Base-by-base conservation (phyloP, 2,113 vertebrate species). In the Vombatus ursinus region DNA sequence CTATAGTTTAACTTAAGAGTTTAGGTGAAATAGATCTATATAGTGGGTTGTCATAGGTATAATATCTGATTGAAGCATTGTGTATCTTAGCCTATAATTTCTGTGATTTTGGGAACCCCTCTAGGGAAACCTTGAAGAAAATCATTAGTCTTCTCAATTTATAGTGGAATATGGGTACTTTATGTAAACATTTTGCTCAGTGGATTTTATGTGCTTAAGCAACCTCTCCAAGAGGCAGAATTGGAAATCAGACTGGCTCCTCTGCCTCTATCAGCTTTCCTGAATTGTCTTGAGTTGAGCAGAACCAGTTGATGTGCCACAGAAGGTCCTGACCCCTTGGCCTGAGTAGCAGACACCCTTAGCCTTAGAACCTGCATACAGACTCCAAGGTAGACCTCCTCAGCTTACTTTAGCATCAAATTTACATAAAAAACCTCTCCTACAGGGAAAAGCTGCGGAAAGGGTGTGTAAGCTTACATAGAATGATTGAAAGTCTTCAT, bases 221-320 rank as follows among this genome's bases (percentile, higher is more conserved):
- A 84, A 84, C 68, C 19, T 44, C 19, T 44, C 2, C n/a, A 84
- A 84, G 19, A 84, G n/a, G 44, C 16, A 44, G 68, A 84, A 84
- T 44, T 84, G 68, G 19, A 44, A 84, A 44, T 23, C 2, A 44
- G n/a, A 84, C 1, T 44, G n/a, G 16, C 16, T 44, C 19, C n/a
- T 84, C n/a, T 89, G 90, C 19, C 54, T 95, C 9, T 44, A 28
- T 52, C 91, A 94, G 92, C 50, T 95, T 95, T 90, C 19, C 95
- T 91, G 91, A 84, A 54, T n/a, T 93, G 90, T 44, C 47, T 14
- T 37, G 50, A 92, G 54, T 57, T 19, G 92, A 47, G 90, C 22
- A 92, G 51, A 95, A 84, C 14, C 68, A 91, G 90, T 54, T 94
- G 37, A 53, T 12, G 19, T 50, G 24, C 89, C 49, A 52, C 16